These are phyloP conservation scores for Thermophis baileyi DNA, from an alignment of 2,113 vertebrate species.

Conservation along the genomic window DNA sequence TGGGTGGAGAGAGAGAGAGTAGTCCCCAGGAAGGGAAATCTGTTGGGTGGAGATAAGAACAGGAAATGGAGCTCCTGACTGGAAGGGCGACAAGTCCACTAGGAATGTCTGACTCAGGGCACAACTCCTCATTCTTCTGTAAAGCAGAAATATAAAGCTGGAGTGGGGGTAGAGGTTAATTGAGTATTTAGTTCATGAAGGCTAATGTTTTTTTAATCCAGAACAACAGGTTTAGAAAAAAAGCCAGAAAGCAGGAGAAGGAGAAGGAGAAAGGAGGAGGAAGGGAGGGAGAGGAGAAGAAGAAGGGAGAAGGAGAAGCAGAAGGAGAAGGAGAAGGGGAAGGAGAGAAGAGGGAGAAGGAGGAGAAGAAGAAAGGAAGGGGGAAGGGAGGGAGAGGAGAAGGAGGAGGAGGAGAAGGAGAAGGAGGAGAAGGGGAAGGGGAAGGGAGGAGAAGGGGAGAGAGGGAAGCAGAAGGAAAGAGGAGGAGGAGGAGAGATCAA, in stretches of 20 bases:
- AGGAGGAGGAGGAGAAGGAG: too few relatives aligned
- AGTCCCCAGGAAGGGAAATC: slow-evolving; percentile 56
- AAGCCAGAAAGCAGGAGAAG: background rate
- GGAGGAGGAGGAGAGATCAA: too few relatives aligned
- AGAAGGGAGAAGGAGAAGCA: too few relatives aligned
- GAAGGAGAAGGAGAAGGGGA: too few relatives aligned
- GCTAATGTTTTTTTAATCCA: background rate
- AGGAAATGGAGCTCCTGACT: slow-evolving; percentile 54
- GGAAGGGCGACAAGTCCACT: slow-evolving; percentile 52
- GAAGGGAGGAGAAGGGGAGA: too few relatives aligned
- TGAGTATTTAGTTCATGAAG: background rate
- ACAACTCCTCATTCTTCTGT: slow-evolving; percentile 20
- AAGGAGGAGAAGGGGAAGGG: too few relatives aligned
- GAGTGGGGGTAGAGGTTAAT: background rate
- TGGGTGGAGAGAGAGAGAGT: background rate
- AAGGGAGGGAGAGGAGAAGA: background rate
- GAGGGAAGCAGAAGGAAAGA: too few relatives aligned
- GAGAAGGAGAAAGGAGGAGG: background rate
- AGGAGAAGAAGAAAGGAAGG: too few relatives aligned
- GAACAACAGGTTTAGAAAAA: background rate
- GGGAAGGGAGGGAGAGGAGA: too few relatives aligned
- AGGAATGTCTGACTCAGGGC: slow-evolving; percentile 52
- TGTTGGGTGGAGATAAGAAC: slow-evolving; percentile 57
- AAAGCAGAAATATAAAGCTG: background rate
- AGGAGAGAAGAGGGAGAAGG: too few relatives aligned